Percentiles rank a stretch among this genome's conserved stretches.
phyloP scores from a whole-genome alignment of 2,888 invertebrate genomes.

The Drosophila robusta region DNA sequence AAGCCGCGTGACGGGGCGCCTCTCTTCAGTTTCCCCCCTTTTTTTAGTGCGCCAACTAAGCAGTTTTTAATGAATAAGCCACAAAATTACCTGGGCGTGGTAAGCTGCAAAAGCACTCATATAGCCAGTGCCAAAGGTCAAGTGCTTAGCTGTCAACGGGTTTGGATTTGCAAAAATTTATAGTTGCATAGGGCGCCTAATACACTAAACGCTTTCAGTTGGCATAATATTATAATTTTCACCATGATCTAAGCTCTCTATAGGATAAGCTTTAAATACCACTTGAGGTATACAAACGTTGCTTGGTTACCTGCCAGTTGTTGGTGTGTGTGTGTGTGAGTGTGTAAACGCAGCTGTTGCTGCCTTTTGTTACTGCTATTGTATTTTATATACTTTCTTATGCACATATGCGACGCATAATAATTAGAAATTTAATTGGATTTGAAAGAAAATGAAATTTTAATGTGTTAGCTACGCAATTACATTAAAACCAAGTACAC shows the following conservation, averaged over 20 bases:
- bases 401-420: conserved; percentile 56
- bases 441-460: conserved; percentile 73
- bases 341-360: conserved; percentile 35
- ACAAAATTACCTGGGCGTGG: conserved; percentile 55
- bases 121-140: conserved; percentile 51
- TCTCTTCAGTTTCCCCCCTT: background rate
- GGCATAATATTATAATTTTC: conserved; percentile 17
- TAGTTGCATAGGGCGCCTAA: conserved; percentile 18
- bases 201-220: conserved; percentile 18
- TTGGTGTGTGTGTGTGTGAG: conserved; percentile 11
- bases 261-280: background rate
- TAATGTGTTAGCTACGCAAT: conserved; percentile 62
- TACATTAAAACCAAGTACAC: conserved; percentile 58
- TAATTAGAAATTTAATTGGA: conserved; percentile 78
- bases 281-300: conserved; percentile 23
- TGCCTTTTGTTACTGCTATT: conserved; percentile 24
- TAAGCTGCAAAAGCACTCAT: conserved; percentile 13
- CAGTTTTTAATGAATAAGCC: conserved; percentile 73
- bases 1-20: conserved; percentile 38
- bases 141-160: conserved; percentile 39
- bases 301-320: conserved; percentile 11
- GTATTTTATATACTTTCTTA: conserved; percentile 42
- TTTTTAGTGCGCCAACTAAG: conserved; percentile 62
- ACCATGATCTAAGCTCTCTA: conserved; percentile 16
- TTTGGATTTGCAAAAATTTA: conserved; percentile 25